A percentile compares a stretch with the other conserved stretches of the same genome.
Evolutionary conservation across 2,888 invertebrate species (phyloP).

Genomic region (Xanthorhoe spadicearia): DNA sequence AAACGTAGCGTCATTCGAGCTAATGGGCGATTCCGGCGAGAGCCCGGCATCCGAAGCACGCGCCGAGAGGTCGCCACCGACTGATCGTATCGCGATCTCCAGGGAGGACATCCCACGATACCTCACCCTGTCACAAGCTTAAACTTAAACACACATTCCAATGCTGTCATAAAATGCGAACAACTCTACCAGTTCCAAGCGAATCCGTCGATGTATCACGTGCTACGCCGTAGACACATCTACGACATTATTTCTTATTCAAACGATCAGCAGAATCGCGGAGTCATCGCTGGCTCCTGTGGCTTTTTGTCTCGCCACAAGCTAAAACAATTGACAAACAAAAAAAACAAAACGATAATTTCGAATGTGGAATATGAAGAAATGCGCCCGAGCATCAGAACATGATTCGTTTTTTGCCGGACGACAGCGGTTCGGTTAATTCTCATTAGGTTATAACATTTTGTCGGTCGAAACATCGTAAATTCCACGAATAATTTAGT

Average conservation of each 20-base stretch:
- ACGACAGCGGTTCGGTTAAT: slow-evolving; percentile 76
- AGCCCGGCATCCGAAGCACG: slow-evolving; percentile 79
- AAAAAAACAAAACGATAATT: slow-evolving; percentile 70
- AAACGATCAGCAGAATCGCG: slow-evolving; percentile 63
- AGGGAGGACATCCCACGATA: slow-evolving; percentile 59
- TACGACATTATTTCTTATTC: slow-evolving; percentile 43
- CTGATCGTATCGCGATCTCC: slow-evolving; percentile 79
- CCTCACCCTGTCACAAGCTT: slow-evolving; percentile 54
- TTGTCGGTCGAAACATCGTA: slow-evolving; percentile 81
- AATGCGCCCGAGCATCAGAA: slow-evolving; percentile 65
- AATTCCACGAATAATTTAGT: slow-evolving; percentile 84
- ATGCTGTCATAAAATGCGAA: slow-evolving; percentile 54
- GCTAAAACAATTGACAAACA: slow-evolving; percentile 77
- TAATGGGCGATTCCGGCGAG: slow-evolving; percentile 77
- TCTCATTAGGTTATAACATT: slow-evolving; percentile 84
- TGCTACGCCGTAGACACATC: slow-evolving; percentile 48
- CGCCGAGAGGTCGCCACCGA: slow-evolving; percentile 71
- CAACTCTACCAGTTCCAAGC: slow-evolving; percentile 48
- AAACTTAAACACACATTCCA: slow-evolving; percentile 51
- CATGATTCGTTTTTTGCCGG: slow-evolving; percentile 77
- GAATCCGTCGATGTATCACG: slow-evolving; percentile 59
- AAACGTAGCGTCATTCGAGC: slow-evolving; percentile 78
- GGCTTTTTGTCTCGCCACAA: slow-evolving; percentile 62
- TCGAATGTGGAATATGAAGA: slow-evolving; percentile 72
- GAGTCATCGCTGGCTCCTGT: slow-evolving; percentile 76